These are phyloP conservation scores for Cochlearius cochlearius DNA, from an alignment of 2,113 vertebrate genomes.

Conservation along the genomic window DNA sequence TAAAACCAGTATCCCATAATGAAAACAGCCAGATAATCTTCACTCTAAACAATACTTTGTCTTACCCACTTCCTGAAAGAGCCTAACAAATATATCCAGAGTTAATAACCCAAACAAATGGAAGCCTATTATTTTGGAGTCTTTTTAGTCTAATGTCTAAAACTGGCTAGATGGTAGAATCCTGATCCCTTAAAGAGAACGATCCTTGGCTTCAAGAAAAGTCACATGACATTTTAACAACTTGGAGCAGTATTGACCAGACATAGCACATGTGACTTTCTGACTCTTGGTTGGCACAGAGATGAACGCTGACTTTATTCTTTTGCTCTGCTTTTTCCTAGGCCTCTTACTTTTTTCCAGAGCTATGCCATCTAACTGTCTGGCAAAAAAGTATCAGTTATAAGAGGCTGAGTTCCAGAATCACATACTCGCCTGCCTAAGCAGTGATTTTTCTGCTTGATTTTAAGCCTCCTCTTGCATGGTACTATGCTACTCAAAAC, in stretches of 20 bases:
- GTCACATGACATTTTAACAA: background rate
- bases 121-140: background rate
- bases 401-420: background rate
- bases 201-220: constrained; percentile 10
- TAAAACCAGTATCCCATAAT: background rate
- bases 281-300: background rate
- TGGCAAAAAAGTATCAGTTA: background rate
- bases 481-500: background rate
- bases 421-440: background rate
- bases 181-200: constrained; percentile 21
- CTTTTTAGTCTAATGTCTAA: background rate
- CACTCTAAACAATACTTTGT: background rate
- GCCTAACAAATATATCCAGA: background rate
- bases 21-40: background rate
- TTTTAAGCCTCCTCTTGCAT: background rate
- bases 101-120: background rate
- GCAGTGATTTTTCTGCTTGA: background rate
- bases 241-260: constrained; percentile 3
- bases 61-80: background rate
- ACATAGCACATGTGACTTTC: constrained; percentile 23
- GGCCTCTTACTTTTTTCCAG: background rate
- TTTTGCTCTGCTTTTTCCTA: background rate
- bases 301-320: background rate
- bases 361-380: background rate
- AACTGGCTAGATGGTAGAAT: background rate